Base-by-base conservation (phyloP, 2,888 invertebrate species). In the Morpho helenor region DNA sequence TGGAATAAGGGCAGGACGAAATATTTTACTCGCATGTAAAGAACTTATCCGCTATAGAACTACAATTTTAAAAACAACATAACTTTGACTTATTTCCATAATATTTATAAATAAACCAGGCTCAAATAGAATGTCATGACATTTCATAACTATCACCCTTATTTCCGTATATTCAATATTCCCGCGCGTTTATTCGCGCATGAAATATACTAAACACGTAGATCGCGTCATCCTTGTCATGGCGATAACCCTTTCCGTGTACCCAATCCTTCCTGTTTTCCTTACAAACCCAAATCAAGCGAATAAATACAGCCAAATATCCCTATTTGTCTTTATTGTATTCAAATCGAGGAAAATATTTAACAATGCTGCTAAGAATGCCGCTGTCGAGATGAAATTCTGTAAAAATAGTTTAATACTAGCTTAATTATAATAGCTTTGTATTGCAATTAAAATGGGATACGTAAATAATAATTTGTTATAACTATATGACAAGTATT, bases 301-400 rank as follows among this genome's bases (percentile, higher is more conserved):
- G 50, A 62, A 63, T 65, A 60, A 59, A 62, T 57, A 55, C 58
- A 64, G 48, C 54, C 57, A 58, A 61, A 63, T 60, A 61, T 61
- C 41, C 44, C 40, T 53, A 53, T 61, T 49, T 59, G 55, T 56
- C 44, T 52, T 56, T 52, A 75, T 72, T 73, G 69, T 74, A 72
- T 74, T 68, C 68, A 68, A 69, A 72, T 65, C 58, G 44, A 49
- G 43, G 51, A 57, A 59, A 60, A 63, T 57, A 62, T 72, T 67
- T 65, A 10, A 43, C 49, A 49, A 44, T 49, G 9, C 7, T 50
- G 22, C 5, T 8, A 6, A 50, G 6, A n/a, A 8, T 22, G 8
- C 8, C 3, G 8, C 22, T 41, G 23, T 16, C 10, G 10, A 31
- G 3, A 31, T 3, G 31, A 5, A 31, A 31, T 31, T 31, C 3